Evolutionary conservation across 2,113 vertebrate genomes (phyloP), one percentile per base, ranked within the genome.

Genomic region (Dicrurus megarhynchus): DNA sequence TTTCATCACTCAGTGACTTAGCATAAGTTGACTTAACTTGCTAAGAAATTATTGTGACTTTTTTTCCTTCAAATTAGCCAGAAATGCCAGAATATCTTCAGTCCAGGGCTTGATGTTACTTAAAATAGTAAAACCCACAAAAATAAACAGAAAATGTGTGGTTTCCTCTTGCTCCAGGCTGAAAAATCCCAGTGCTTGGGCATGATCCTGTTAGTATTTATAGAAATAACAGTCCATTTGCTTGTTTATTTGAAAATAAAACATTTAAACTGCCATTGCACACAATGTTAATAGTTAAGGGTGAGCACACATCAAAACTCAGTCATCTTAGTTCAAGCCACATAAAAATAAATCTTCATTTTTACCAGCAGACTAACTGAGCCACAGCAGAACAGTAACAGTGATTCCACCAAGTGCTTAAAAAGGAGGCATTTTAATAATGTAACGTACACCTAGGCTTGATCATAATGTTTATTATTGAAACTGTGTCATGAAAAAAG

Each of bases 191-290:
- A 59, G 86, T 69, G 94, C 83, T 91, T 75, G 55, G 81, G 85
- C 92, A 97, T 79, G 88, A 90, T 96, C 68, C 49, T 57, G 78
- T 84, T 84, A 89, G 65, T 87, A 93, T 85, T 97, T 96, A 85
- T 81, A 95, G 95, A 97, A 95, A 94, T 95, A 95, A 91, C 67
- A 87, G 75, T 64, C 60, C 84, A 67, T 93, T 94, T 46, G 33
- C 96, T 59, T 93, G 81, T 94, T 93, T 95, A 83, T 96, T 87
- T 96, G 95, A 87, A 94, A 96, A 96, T 88, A 92, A 93, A 94
- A 92, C 85, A 92, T 94, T 92, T 91, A 93, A 70, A 50, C 79
- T 86, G 94, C 88, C 68, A 53, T 83, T 5, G 3, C 92, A 90
- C 84, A 64, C 91, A 82, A 95, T 84, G 55, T 82, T 95, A 88